Base-by-base conservation (phyloP, 2,888 invertebrate genomes). In the Hemicrepidius hirtus region DNA sequence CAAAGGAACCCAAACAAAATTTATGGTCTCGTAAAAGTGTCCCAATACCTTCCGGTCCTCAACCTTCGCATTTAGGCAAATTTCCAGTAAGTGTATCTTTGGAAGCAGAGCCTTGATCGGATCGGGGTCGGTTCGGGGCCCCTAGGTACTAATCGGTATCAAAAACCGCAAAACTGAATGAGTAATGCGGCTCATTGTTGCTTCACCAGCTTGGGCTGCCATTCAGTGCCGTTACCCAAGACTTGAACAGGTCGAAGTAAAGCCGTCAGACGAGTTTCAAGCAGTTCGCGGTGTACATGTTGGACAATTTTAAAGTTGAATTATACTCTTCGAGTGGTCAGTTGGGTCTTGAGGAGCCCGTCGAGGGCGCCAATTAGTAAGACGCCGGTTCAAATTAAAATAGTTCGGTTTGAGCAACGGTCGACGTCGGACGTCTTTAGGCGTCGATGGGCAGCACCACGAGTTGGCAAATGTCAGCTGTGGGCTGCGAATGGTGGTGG, bases 191-290 rank as follows among this genome's bases (percentile, higher is more conserved):
- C 71, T 70, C 75, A 74, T 75, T 76, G 74, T 75, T 76, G 69
- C 76, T 69, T 66, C 59, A 70, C 70, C 32, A 70, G 63, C 74
- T 74, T 62, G 68, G 73, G 75, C 71, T 72, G 70, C 77, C 73
- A 69, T 76, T 69, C 76, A 75, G 63, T 78, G 77, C 80, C 78
- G 80, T 78, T 80, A 78, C 76, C 74, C 69, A 73, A 73, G 73
- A 73, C 68, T 79, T 65, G 77, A 76, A 75, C 78, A 78, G 78
- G 78, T 77, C 77, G 76, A 70, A 75, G 75, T 74, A 74, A 77
- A 80, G 77, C 80, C 77, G 81, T 78, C 80, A 80, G 78, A 81
- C 81, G 77, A 75, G 81, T 81, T 81, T 74, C 62, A 67, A 76
- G 76, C 74, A 59, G 66, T 74, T 70, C 73, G 69, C 75, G 71